A percentile compares a stretch with the other conserved stretches of the same genome.
Conservation (phyloP, 2,888 invertebrate species). For the Chloroclystis v-ata region DNA sequence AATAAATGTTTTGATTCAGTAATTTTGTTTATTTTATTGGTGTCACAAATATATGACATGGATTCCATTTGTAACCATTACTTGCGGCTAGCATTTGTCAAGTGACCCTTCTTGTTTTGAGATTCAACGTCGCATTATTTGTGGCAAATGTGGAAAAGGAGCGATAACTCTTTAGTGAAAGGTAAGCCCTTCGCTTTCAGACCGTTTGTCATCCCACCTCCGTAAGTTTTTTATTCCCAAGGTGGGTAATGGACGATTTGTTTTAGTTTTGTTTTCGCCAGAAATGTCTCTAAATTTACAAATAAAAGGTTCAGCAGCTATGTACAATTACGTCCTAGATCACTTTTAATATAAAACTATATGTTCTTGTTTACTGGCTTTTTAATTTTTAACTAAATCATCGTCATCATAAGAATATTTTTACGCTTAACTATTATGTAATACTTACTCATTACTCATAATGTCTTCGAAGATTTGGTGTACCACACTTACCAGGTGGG, state of each 20-base stretch:
- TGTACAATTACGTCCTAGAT: too few species aligned
- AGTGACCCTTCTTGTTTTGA: constrained; percentile 35
- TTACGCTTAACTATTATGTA: too few species aligned
- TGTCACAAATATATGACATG: too few species aligned
- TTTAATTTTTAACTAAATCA: too few species aligned
- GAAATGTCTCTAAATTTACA: constrained; percentile 24
- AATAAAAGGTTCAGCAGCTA: constrained; percentile 13
- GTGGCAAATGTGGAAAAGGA: constrained; percentile 45
- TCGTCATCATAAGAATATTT: too few species aligned
- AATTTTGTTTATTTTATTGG: too few species aligned
- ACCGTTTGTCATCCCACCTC: constrained; percentile 49
- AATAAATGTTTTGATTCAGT: too few species aligned
- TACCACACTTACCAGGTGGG: too few species aligned
- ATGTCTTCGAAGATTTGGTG: too few species aligned
- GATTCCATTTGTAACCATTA: constrained; percentile 16
- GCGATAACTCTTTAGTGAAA: constrained; percentile 48
- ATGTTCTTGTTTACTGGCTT: too few species aligned
- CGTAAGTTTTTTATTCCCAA: constrained; percentile 20
- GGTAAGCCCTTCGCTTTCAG: constrained; percentile 39
- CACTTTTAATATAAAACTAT: too few species aligned
- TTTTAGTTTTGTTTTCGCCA: constrained; percentile 29
- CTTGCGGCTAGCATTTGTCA: constrained; percentile 30
- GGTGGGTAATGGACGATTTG: constrained; percentile 35
- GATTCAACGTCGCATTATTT: constrained; percentile 45
- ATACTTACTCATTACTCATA: too few species aligned